These are phyloP conservation scores for Ageneiosus marmoratus DNA, from an alignment of 2,113 vertebrate genomes.

Conservation along the genomic window DNA sequence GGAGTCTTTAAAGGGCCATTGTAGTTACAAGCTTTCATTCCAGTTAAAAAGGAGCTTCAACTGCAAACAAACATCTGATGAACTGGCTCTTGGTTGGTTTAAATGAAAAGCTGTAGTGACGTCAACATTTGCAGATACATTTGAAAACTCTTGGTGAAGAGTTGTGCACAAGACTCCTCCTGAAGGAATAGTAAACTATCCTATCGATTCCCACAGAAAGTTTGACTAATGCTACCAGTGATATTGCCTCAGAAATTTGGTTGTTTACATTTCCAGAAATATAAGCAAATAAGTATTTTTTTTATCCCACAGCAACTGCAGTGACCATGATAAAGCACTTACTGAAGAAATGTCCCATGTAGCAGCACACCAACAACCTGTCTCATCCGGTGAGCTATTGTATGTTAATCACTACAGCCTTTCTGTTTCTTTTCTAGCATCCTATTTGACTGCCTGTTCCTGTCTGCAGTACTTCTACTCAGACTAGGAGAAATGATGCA, in stretches of 20 bases:
- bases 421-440: neutral
- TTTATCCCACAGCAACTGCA: neutral
- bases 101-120: neutral
- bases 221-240: neutral
- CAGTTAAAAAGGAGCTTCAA: neutral
- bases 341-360: neutral
- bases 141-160: neutral
- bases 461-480: neutral
- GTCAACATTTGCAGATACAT: neutral
- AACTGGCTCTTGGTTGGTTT: neutral
- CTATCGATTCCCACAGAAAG: neutral
- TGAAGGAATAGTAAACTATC: neutral
- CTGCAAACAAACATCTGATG: neutral
- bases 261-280: no score
- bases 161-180: neutral
- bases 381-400: neutral
- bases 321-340: neutral
- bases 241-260: no score
- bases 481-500: neutral
- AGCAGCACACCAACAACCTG: neutral
- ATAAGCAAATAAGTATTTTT: no score
- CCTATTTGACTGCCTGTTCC: neutral
- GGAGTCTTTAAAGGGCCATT: neutral
- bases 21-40: neutral
- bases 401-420: neutral